Evolutionary conservation across 2,888 invertebrate genomes (phyloP).

Genomic region (Mycalesis mineus): DNA sequence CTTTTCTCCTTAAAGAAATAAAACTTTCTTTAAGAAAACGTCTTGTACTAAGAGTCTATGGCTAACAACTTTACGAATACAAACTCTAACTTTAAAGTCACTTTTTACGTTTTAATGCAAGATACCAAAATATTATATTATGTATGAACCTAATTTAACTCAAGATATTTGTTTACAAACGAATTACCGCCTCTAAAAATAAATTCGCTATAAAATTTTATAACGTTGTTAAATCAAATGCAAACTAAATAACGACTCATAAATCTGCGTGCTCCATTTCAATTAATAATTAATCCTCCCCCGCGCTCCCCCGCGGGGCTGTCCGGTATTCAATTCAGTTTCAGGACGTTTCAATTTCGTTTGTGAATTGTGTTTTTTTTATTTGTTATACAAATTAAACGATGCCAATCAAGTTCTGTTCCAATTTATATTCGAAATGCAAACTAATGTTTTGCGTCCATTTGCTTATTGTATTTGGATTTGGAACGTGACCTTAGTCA

Average conservation of each 20-base stretch:
- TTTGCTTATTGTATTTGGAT: slow-evolving; percentile 15
- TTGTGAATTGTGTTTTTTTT: slow-evolving; percentile 55
- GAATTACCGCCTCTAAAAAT: not conserved
- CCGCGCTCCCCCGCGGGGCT: no score
- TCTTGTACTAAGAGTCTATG: no score
- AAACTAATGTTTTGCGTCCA: slow-evolving; percentile 19
- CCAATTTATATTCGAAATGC: slow-evolving; percentile 35
- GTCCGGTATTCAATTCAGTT: slow-evolving; percentile 59
- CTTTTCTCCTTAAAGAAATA: no score
- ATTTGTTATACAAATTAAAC: slow-evolving; percentile 57
- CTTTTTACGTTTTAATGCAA: no score
- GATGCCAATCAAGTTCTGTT: slow-evolving; percentile 53
- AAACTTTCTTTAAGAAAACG: no score
- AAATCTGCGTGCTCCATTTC: slow-evolving; percentile 51
- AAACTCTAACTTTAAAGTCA: no score
- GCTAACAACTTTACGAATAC: no score
- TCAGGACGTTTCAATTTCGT: slow-evolving; percentile 59
- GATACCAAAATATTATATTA: no score
- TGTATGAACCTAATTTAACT: no score
- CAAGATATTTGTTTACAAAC: not conserved
- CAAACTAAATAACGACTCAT: slow-evolving; percentile 34
- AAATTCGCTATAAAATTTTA: slow-evolving; percentile 6
- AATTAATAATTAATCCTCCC: slow-evolving; percentile 68
- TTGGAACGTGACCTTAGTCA: slow-evolving; percentile 15
- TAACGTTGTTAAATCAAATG: slow-evolving; percentile 5